These are phyloP conservation scores for Hirtodrosophila alboralis DNA, from an alignment of 2,888 invertebrate species.

Conservation along the genomic window DNA sequence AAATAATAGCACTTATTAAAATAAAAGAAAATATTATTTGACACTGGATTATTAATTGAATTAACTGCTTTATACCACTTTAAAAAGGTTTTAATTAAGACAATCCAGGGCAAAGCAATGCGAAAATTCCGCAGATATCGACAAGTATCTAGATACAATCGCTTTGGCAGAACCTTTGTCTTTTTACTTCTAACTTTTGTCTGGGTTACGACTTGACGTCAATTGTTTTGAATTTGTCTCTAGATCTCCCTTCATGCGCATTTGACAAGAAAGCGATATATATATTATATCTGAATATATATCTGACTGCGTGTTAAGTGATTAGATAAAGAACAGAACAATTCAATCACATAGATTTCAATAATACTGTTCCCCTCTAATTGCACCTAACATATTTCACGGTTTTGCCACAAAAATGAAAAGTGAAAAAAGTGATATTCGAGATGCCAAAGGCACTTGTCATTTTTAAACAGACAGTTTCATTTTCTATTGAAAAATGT, in stretches of 20 bases:
- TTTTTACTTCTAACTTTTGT: conserved; percentile 28
- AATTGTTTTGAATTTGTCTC: conserved; percentile 26
- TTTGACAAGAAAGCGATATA: neutral
- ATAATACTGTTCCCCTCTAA: neutral
- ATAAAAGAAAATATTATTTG: conserved; percentile 47
- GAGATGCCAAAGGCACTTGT: conserved; percentile 1
- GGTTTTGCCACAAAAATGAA: conserved; percentile 19
- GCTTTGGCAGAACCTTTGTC: conserved; percentile 39
- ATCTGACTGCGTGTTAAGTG: conserved; percentile 36
- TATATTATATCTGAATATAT: conserved; percentile 15
- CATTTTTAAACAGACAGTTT: conserved; percentile 19
- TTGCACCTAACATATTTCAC: conserved; percentile 1
- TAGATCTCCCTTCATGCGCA: neutral
- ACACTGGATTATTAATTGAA: conserved; percentile 73
- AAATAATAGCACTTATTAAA: conserved; percentile 17
- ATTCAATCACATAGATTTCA: conserved; percentile 23
- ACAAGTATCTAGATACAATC: conserved; percentile 67
- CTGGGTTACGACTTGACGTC: conserved; percentile 36
- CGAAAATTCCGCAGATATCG: conserved; percentile 41
- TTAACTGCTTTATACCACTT: conserved; percentile 78
- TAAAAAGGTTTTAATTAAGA: conserved; percentile 60
- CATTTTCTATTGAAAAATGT: conserved; percentile 3
- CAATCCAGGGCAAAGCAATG: conserved; percentile 13
- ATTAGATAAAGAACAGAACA: conserved; percentile 33
- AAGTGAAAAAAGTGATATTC: too few species aligned